These are phyloP conservation scores for Marronus borbonicus DNA, from an alignment of 2,888 invertebrate species.

Conservation along the genomic window DNA sequence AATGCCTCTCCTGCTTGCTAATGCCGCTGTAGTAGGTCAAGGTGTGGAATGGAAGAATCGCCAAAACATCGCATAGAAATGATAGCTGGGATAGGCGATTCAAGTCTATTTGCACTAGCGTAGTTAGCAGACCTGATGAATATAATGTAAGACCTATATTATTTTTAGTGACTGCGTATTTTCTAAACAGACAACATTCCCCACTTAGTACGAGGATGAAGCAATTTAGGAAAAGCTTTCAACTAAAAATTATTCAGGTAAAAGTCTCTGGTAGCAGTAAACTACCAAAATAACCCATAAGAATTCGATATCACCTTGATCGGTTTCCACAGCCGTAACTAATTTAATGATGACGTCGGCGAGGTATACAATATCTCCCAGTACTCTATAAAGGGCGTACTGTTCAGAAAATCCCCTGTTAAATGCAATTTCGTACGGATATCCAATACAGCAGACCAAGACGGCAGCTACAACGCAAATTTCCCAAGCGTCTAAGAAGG, in stretches of 20 bases:
- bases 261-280: no score
- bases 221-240: no score
- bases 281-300: no score
- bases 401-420: conserved; percentile 37
- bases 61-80: conserved; percentile 54
- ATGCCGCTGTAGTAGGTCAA: conserved; percentile 42
- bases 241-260: no score
- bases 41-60: conserved; percentile 54
- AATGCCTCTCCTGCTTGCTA: conserved; percentile 30
- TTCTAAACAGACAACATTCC: no score
- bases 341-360: conserved; percentile 53
- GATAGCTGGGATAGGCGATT: conserved; percentile 52
- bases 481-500: conserved; percentile 56
- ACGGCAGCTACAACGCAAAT: conserved; percentile 52
- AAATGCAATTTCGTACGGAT: conserved; percentile 53
- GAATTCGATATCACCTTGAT: conserved; percentile 51
- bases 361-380: conserved; percentile 49
- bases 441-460: conserved; percentile 45
- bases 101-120: conserved; percentile 45
- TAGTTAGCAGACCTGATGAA: conserved; percentile 37
- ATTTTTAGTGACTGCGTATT: no score
- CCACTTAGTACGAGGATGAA: no score
- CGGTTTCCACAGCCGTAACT: conserved; percentile 55
- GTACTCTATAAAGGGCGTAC: conserved; percentile 31
- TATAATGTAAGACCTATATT: background rate